A percentile compares a stretch with the other conserved stretches of the same genome.
Evolutionary conservation across 2,797 vertebrate species (phyloP).

Genomic region (Monodelphis domestica): DNA sequence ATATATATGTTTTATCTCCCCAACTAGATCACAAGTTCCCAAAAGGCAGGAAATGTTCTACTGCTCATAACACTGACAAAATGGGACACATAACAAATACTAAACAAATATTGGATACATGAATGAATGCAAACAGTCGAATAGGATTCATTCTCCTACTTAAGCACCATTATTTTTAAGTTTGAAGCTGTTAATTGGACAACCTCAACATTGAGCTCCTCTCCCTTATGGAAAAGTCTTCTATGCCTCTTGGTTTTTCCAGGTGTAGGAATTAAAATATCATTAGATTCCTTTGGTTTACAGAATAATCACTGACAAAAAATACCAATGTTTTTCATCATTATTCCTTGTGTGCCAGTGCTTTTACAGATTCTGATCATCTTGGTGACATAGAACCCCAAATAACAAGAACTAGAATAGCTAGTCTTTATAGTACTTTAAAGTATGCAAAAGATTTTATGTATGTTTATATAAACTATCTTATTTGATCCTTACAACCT

Average conservation of each 20-base stretch:
- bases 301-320: not conserved
- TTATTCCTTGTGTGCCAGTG: constrained; percentile 3
- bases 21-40: not conserved
- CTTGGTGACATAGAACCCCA: not conserved
- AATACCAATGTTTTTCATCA: not conserved
- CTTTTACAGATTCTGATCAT: not conserved
- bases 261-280: not conserved
- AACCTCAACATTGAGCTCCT: not conserved
- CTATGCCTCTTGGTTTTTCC: not conserved
- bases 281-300: constrained; percentile 18
- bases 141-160: not conserved
- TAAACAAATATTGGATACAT: constrained; percentile 3
- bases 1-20: not conserved
- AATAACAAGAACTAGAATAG: not conserved
- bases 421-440: not conserved
- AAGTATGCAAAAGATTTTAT: not conserved
- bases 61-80: not conserved
- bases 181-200: not conserved
- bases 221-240: not conserved
- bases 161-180: not conserved
- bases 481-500: not conserved
- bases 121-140: not conserved
- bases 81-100: not conserved
- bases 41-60: not conserved
- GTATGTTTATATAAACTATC: not conserved